Base-by-base conservation (phyloP, 2,888 invertebrate genomes). In the Phalera bucephala region DNA sequence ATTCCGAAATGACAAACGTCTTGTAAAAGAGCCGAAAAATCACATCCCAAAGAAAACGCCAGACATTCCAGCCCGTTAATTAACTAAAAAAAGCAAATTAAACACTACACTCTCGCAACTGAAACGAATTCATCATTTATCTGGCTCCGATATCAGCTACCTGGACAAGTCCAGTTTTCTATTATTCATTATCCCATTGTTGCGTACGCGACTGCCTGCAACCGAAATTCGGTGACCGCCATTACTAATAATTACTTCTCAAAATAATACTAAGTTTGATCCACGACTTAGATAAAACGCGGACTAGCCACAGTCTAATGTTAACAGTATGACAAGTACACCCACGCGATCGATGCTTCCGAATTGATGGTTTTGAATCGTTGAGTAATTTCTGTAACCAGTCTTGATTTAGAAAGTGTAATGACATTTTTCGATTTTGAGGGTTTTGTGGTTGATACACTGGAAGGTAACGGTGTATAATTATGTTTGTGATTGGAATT, bases 241-340 rank as follows among this genome's bases (percentile, higher is more conserved):
- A 74, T 68, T 69, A 86, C 80, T 87, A 86, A 87, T 89, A 89
- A 89, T 89, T 89, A 88, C 88, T 87, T 86, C 84, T 86, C 88
- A 87, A 87, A 86, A 89, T 89, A 89, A 86, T 86, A 69, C 85
- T 80, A 79, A 80, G 68, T 76, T 57, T 47, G 88, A 89, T 89
- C 65, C 88, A 89, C 88, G 88, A 89, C 69, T 55, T 3, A n/a
- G 88, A 88, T 88, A 87, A 77, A 42, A 44, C 44, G 44, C 43
- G 53, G 40, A 55, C 80, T 80, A 23, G 43, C 48, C 59, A 54
- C 38, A 54, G 54, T 12, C 25, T 36, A 59, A 49, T 31, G 38
- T 62, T 66, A 61, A 56, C 56, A 50, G 57, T 43, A 49, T 45
- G 40, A 49, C 51, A 35, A 42, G 58, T 51, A 55, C 40, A 40